phyloP scores from a whole-genome alignment of 2,888 invertebrate species.

The Limnephilus lunatus region DNA sequence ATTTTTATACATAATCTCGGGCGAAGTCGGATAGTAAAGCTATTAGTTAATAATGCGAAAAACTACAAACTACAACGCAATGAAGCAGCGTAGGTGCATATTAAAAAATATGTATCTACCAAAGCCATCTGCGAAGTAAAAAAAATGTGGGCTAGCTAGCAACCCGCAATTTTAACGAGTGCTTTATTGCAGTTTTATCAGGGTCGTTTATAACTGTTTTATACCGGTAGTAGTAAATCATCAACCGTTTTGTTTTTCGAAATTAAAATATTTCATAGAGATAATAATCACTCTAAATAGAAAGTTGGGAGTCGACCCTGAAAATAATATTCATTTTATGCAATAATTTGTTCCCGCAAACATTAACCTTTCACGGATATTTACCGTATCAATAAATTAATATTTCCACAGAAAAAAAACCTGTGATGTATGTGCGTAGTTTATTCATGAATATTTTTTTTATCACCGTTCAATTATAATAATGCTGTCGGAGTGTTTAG shows the following conservation, averaged over 20 bases:
- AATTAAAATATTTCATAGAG: too few species aligned
- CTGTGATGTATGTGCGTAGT: neutral
- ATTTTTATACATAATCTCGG: neutral
- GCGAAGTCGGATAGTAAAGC: neutral
- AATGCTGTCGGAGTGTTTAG: neutral
- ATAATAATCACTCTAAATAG: neutral
- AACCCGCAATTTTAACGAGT: neutral
- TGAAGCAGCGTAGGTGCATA: neutral
- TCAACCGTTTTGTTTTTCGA: neutral
- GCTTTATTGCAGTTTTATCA: neutral
- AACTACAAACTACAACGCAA: neutral
- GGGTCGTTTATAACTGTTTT: neutral
- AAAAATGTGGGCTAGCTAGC: neutral
- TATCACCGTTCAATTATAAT: neutral
- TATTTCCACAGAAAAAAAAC: neutral
- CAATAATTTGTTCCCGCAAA: neutral
- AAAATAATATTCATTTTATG: neutral
- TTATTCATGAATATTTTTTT: neutral
- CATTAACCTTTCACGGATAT: neutral
- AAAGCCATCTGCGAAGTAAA: neutral
- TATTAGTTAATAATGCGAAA: neutral
- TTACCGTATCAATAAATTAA: neutral
- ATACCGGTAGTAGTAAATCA: neutral
- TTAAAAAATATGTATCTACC: neutral
- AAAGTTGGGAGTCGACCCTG: neutral